These are phyloP conservation scores for Zosterops borbonicus DNA, from an alignment of 2,113 vertebrate genomes.

Conservation along the genomic window DNA sequence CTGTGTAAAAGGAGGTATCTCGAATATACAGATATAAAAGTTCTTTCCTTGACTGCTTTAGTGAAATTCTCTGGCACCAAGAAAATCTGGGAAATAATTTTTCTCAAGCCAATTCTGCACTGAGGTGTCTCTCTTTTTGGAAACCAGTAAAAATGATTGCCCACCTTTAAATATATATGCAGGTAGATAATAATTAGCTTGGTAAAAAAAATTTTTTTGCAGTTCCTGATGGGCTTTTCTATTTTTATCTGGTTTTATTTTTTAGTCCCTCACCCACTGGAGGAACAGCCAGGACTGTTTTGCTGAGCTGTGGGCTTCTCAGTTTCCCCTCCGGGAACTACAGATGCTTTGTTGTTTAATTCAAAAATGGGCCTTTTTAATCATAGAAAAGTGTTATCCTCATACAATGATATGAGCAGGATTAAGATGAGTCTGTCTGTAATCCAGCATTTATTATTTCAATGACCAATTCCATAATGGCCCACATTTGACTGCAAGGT, in stretches of 20 bases:
- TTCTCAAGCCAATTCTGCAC: background rate
- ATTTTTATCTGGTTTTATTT: background rate
- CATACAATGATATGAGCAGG: background rate
- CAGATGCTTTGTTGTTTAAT: constrained; percentile 47
- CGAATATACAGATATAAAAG: background rate
- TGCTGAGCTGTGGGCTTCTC: background rate
- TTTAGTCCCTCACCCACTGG: background rate
- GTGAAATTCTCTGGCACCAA: background rate
- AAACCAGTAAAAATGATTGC: background rate
- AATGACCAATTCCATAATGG: constrained; percentile 38
- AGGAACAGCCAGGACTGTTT: background rate
- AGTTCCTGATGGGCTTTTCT: background rate
- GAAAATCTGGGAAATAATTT: background rate
- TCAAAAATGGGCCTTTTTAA: constrained; percentile 57
- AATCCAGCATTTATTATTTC: constrained; percentile 58
- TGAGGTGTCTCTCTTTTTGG: background rate
- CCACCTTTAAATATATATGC: background rate
- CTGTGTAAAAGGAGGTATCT: background rate
- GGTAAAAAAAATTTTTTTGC: background rate
- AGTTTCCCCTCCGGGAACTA: rapidly evolving
- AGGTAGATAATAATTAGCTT: background rate
- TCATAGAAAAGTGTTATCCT: constrained; percentile 36
- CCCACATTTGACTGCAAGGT: background rate
- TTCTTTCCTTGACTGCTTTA: background rate
- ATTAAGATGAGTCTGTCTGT: constrained; percentile 51